A percentile compares a stretch with the other conserved stretches of the same genome.
phyloP scores from a whole-genome alignment of 2,888 invertebrate species.

The Tipula lateralis region DNA sequence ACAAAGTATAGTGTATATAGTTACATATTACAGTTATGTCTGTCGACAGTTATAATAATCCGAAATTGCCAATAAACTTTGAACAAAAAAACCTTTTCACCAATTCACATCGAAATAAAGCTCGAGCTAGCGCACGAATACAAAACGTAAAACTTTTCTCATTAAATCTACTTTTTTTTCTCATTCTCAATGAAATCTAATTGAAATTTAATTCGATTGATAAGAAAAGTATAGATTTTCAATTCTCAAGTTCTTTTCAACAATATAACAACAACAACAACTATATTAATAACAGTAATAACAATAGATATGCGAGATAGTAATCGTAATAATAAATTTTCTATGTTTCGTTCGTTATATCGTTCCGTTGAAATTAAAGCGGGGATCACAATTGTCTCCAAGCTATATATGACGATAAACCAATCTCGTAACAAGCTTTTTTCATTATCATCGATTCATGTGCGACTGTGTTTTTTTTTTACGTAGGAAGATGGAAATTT shows the following conservation, averaged over 20 bases:
- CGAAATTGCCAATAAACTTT: no score
- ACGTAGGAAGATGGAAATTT: no score
- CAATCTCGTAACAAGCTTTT: neutral
- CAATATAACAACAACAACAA: neutral
- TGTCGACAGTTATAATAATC: no score
- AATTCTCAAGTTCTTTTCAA: neutral
- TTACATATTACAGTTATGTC: no score
- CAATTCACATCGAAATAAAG: no score
- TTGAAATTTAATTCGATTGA: constrained; percentile 9
- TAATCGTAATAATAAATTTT: neutral
- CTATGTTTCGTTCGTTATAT: neutral
- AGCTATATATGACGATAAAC: neutral
- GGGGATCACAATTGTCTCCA: neutral
- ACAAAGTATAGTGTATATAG: no score
- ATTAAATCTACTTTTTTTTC: neutral
- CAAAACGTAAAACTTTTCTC: neutral
- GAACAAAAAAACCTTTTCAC: no score
- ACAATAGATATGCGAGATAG: neutral
- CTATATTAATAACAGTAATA: neutral
- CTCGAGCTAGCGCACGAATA: neutral
- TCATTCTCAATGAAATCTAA: neutral
- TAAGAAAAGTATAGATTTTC: neutral
- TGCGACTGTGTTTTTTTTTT: no score
- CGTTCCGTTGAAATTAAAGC: neutral
- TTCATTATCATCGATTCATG: no score